Evolutionary conservation across 1,140 invertebrate genomes (phyloP).

Genomic region (Hyphantria cunea): DNA sequence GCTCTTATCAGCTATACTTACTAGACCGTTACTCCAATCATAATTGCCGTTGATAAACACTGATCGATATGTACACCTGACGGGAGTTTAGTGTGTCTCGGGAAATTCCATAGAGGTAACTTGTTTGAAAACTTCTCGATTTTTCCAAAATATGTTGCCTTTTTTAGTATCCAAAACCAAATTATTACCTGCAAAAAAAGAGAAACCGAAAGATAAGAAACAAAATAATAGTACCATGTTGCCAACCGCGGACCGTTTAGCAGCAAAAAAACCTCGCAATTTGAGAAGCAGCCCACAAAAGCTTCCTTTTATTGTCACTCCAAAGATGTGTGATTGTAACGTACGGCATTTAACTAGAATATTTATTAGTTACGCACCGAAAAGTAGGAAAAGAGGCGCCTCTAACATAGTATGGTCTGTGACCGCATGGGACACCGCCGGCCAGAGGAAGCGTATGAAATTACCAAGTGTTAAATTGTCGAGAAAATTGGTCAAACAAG

Average conservation of each 20-base stretch:
- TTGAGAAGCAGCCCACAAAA: slow-evolving; percentile 45
- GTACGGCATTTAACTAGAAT: slow-evolving; percentile 64
- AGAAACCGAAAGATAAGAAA: slow-evolving; percentile 45
- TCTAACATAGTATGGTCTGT: slow-evolving; percentile 62
- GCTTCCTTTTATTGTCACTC: slow-evolving; percentile 34
- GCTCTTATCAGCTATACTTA: slow-evolving; percentile 38
- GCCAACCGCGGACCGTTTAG: slow-evolving; percentile 46
- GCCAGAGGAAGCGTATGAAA: slow-evolving; percentile 58
- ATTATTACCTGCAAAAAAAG: slow-evolving; percentile 55
- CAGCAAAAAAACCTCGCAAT: slow-evolving; percentile 39
- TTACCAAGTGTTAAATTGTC: slow-evolving; percentile 50
- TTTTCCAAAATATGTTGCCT: slow-evolving; percentile 51
- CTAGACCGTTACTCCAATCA: slow-evolving; percentile 45
- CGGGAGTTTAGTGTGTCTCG: slow-evolving; percentile 38
- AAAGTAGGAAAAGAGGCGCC: slow-evolving; percentile 55
- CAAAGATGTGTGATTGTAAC: slow-evolving; percentile 53
- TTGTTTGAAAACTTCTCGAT: background rate
- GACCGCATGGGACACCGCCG: slow-evolving; percentile 52
- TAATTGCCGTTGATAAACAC: slow-evolving; percentile 36
- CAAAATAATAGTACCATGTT: slow-evolving; percentile 44
- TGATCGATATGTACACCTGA: slow-evolving; percentile 41
- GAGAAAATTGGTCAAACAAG: slow-evolving; percentile 48
- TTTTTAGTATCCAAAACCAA: slow-evolving; percentile 67
- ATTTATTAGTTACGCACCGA: slow-evolving; percentile 60
- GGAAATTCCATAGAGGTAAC: slow-evolving; percentile 21